Base-by-base conservation (phyloP, 2,888 invertebrate genomes). In the Suillia variegata region DNA sequence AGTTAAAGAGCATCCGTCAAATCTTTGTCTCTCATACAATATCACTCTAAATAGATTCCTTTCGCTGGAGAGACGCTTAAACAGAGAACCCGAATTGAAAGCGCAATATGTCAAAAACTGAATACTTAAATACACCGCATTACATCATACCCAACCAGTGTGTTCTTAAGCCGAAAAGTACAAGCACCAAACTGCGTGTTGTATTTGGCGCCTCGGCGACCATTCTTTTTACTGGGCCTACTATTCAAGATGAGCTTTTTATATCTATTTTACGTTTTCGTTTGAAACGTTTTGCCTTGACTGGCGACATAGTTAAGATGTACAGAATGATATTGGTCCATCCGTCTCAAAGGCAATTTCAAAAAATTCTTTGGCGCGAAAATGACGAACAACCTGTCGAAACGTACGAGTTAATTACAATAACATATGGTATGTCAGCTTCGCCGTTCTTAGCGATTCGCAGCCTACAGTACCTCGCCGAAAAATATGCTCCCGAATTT, bases 51-150 rank as follows among this genome's bases (percentile, higher is more conserved):
- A 33, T 49, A 52, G 60, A 1, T 60, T 56, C 6, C 47, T 38
- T 17, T 34, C 34, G 13, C 34, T 58, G 55, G 59, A 59, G 45
- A 20, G 51, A 13, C 50, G 51, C n/a, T 59, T 56, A 49, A 15
- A 13, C 24, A 18, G 20, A 8, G 18, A 50, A 24, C n/a, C 1
- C 17, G 24, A 17, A 15, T 22, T 48, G 1, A 52, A 31, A 20
- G 10, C 13, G 4, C 18, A 54, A 13, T 61, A 52, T 33, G 20
- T 33, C 1, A 10, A 53, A 31, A 31, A 31, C 6, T 31, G 12
- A 8, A 31, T 31, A 13, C 50, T 57, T 42, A 48, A 55, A 12
- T 12, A 33, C 1, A 50, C 53, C 17, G 1, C 53, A 53, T 31
- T 53, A 34, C 12, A 10, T 33, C 3, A 53, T 53, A 31, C 53